Base-by-base conservation (phyloP, 35 echinoderm and acorn worm species). In the Lytechinus variegatus region DNA sequence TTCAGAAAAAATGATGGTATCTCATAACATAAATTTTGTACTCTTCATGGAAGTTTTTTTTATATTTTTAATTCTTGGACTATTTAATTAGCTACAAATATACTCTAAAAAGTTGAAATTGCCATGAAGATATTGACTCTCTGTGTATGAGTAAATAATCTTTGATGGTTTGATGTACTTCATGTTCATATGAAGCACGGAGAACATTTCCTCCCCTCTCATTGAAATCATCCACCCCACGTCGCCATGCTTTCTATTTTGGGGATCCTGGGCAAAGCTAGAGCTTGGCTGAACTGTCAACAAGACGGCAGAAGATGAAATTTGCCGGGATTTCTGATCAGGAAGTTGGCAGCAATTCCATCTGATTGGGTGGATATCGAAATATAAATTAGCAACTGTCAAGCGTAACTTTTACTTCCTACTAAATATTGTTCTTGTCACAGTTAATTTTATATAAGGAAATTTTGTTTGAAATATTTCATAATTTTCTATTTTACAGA, bases 181-280 rank as follows among this genome's bases (percentile, higher is more conserved):
- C 66, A 79, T 79, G 66, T 79, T 79, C 66, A 19, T 71, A 71
- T 21, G 61, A 71, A 3, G 61, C 24, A 13, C 21, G 1, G 14
- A 71, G 61, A 19, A 71, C 14, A 21, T 24, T 79, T 79, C 66
- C 66, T 79, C 66, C 21, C 16, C 21, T n/a, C 66, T 79, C 66
- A 79, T 79, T 79, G 66, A 79, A 79, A 79, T 79, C 66, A 79
- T 79, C 66, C 66, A 79, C 66, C 66, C 66, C 66, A 79, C 66
- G 66, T 79, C 66, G 66, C 66, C 16, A 79, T n/a, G 14, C 19
- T 21, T 79, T 79, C 66, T 79, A 79, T 79, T 79, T 79, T 79
- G 8, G 66, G 66, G 66, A n/a, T n/a, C 21, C 14, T 79, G 66
- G 66, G 66, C 66, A 6, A 79, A n/a, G 66, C 66, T 4, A 79